Base-by-base conservation (phyloP, 1,140 invertebrate species). In the Probaryconus sp. region DNA sequence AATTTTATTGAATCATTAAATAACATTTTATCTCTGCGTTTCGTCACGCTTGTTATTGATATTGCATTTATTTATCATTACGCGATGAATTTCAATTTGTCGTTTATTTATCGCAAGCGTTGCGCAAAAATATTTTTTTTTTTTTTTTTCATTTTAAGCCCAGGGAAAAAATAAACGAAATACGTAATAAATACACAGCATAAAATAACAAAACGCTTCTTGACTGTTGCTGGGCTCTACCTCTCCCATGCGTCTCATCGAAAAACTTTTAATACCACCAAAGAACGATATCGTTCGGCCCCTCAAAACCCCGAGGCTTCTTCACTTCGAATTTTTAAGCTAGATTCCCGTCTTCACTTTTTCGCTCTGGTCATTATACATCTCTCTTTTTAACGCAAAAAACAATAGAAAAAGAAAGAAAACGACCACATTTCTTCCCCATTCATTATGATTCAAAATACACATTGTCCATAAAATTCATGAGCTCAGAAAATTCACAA, bases 331-430 rank as follows among this genome's bases (percentile, higher is more conserved):
- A 73, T 35, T 76, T 61, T 63, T 24, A 37, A 51, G 35, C 40
- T 31, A 82, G 75, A 80, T 77, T 81, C 76, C 55, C 48, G 47
- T 72, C 40, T 43, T 51, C 61, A 77, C 51, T 60, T 45, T n/a
- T 51, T 56, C 45, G 37, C 43, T 58, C 47, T 33, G 16, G 53
- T 48, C 68, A 64, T 71, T 64, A 51, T 71, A 43, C 37, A 33
- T 40, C 43, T 45, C 20, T 40, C 58, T 28, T 55, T 31, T 24
- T 71, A 58, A 58, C 50, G 37, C 33, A 33, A 9, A 21, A 63
- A 68, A 61, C 18, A 18, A n/a, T n/a, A n/a, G n/a, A n/a, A n/a
- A n/a, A n/a, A n/a, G n/a, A n/a, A n/a, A n/a, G n/a, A n/a, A n/a
- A n/a, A n/a, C n/a, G n/a, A n/a, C n/a, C n/a, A n/a, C n/a, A n/a